Percentiles rank a stretch among this genome's conserved stretches.
phyloP scores from a whole-genome alignment of 2,113 vertebrate genomes.

The Chaenogobius annularis region DNA sequence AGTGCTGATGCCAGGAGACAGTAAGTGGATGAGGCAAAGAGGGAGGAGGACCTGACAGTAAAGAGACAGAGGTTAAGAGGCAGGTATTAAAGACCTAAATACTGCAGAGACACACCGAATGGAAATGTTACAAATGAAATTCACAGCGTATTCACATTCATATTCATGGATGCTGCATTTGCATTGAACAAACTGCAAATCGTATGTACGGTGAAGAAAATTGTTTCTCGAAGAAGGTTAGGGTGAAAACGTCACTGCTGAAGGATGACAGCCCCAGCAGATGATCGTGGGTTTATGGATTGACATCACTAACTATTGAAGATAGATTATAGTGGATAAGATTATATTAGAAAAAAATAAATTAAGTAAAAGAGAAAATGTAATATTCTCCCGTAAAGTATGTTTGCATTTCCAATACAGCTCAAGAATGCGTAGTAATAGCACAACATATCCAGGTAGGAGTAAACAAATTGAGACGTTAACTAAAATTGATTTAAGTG shows the following conservation, averaged over 20 bases:
- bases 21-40: conserved; percentile 7
- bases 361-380: no score
- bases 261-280: no score
- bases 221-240: neutral
- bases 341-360: no score
- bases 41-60: neutral
- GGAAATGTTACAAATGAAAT: neutral
- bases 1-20: conserved; percentile 5
- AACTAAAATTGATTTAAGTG: no score
- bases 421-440: neutral
- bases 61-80: conserved; percentile 8
- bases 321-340: no score
- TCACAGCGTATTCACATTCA: conserved; percentile 5
- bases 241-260: no score
- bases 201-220: neutral
- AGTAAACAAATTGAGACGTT: no score
- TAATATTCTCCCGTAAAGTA: no score
- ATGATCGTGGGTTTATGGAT: no score
- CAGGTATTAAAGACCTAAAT: conserved; percentile 9
- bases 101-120: neutral
- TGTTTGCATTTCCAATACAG: no score
- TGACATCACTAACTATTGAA: no score
- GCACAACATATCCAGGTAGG: no score
- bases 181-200: conserved; percentile 10
- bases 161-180: conserved; percentile 11